phyloP scores from a whole-genome alignment of 2,888 invertebrate genomes.

The Theristus sp. region DNA sequence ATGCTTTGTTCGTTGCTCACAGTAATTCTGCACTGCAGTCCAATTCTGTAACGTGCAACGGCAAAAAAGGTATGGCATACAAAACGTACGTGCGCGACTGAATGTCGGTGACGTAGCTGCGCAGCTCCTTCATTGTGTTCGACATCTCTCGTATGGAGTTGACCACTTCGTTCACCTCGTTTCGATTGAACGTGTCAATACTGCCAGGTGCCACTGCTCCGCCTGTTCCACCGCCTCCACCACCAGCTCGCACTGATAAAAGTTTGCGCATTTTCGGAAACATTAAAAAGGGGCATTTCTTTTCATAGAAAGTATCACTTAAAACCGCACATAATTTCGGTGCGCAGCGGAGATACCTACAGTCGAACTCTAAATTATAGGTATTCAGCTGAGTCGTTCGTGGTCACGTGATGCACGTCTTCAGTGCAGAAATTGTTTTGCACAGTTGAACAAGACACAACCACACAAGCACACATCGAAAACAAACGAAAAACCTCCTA shows the following conservation, averaged over 20 bases:
- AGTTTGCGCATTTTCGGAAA: no score
- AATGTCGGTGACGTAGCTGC: constrained; percentile 27
- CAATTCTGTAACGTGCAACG: background rate
- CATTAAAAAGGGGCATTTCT: no score
- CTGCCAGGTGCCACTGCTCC: no score
- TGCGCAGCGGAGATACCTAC: no score
- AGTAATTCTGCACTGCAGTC: no score
- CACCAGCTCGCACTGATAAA: background rate
- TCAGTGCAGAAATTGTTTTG: background rate
- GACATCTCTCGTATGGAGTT: constrained; percentile 64
- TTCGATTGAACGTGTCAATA: constrained; percentile 53
- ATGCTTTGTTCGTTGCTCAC: no score
- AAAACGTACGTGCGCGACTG: constrained; percentile 15
- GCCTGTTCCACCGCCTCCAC: constrained; percentile 10
- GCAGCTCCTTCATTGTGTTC: constrained; percentile 58
- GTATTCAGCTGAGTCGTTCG: no score
- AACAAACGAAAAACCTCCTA: background rate
- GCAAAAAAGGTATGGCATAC: background rate
- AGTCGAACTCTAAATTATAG: no score
- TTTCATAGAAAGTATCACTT: no score
- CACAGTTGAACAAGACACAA: background rate
- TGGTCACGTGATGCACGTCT: no score
- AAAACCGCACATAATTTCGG: no score
- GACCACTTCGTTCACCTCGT: constrained; percentile 70
- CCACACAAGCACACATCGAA: background rate